These are phyloP conservation scores for Helobdella robusta DNA, from an alignment of 2,888 invertebrate genomes.

Conservation along the genomic window DNA sequence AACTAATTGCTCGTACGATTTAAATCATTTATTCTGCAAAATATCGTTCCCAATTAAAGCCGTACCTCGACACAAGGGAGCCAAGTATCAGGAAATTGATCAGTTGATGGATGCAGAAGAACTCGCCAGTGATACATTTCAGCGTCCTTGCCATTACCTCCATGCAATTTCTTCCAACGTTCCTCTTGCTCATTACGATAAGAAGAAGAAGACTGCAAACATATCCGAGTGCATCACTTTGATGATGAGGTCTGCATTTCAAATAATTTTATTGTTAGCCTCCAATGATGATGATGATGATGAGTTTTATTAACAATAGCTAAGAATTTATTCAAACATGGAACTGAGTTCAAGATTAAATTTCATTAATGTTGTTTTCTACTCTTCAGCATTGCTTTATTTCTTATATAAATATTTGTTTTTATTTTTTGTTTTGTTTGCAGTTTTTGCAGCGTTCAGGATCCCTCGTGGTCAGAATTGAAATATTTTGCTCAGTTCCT, in stretches of 20 bases:
- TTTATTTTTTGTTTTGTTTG: slow-evolving; percentile 24
- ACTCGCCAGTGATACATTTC: slow-evolving; percentile 37
- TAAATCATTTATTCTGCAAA: no score
- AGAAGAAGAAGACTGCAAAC: not conserved
- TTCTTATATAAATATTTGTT: not conserved
- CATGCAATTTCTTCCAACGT: slow-evolving; percentile 26
- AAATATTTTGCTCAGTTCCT: slow-evolving; percentile 41
- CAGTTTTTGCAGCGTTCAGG: slow-evolving; percentile 32
- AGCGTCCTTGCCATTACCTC: slow-evolving; percentile 40
- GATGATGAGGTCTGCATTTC: no score
- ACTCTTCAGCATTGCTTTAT: not conserved
- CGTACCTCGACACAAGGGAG: slow-evolving; percentile 3
- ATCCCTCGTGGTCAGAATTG: slow-evolving; percentile 36
- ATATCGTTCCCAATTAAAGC: not conserved
- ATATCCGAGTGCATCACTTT: slow-evolving; percentile 4
- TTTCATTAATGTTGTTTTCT: not conserved
- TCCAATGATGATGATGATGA: not conserved
- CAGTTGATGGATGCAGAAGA: slow-evolving; percentile 38
- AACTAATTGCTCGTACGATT: no score
- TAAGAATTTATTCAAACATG: not conserved
- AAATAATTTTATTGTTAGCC: no score
- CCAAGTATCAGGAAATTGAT: slow-evolving; percentile 24
- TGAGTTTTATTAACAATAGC: not conserved
- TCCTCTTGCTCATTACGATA: not conserved
- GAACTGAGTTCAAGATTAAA: not conserved